phyloP scores from a whole-genome alignment of 1,140 invertebrate genomes.

The Polypedilum vanderplanki region DNA sequence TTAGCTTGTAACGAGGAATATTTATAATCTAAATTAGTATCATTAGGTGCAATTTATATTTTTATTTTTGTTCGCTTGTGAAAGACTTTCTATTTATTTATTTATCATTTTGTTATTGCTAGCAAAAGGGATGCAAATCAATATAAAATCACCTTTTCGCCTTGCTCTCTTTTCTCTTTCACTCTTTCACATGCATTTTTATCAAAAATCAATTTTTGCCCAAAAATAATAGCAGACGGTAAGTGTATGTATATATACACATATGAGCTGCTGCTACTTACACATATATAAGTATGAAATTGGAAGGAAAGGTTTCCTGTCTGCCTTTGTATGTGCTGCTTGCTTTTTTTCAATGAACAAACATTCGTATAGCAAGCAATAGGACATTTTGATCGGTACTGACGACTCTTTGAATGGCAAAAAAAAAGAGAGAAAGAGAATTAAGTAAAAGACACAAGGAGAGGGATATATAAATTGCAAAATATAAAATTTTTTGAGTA shows the following conservation, averaged over 20 bases:
- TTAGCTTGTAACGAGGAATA: too few relatives aligned
- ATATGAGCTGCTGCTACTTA: not conserved
- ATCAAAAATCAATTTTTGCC: slow-evolving; percentile 25
- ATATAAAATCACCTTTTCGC: not conserved
- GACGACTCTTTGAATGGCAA: not conserved
- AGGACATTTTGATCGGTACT: slow-evolving; percentile 23
- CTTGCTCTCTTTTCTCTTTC: not conserved
- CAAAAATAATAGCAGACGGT: not conserved
- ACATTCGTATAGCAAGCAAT: slow-evolving; percentile 8
- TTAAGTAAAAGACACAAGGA: not conserved
- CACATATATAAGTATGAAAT: not conserved
- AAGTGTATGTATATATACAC: not conserved
- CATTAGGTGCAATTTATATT: too few relatives aligned
- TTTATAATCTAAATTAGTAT: too few relatives aligned
- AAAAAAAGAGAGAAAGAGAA: not conserved
- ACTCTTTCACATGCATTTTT: not conserved
- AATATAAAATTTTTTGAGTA: not conserved
- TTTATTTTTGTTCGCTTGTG: too few relatives aligned
- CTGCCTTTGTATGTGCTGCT: not conserved
- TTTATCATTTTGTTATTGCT: too few relatives aligned
- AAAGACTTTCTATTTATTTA: too few relatives aligned
- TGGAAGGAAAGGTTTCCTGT: not conserved
- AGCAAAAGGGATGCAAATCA: not conserved
- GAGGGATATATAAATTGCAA: slow-evolving; percentile 2
- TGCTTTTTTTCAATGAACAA: slow-evolving; percentile 1